A percentile compares a stretch with the other conserved stretches of the same genome.
These are phyloP conservation scores for Anticlea derivata DNA, from an alignment of 2,888 invertebrate species.

Conservation along the genomic window DNA sequence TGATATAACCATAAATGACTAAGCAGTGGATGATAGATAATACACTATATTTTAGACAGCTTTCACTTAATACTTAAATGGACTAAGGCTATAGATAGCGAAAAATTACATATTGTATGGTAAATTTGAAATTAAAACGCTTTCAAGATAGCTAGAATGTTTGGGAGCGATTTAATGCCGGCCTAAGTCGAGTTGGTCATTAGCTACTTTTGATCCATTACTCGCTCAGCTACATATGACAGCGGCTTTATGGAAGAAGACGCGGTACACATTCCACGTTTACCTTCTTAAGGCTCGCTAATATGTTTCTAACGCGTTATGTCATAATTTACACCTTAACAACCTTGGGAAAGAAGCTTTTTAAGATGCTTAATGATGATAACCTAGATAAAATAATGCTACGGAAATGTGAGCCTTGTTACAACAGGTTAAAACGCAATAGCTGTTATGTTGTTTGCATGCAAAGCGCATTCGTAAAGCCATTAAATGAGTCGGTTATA, in stretches of 20 bases:
- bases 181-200: too few relatives aligned
- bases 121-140: too few relatives aligned
- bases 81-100: too few relatives aligned
- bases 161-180: too few relatives aligned
- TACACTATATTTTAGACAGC: too few relatives aligned
- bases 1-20: too few relatives aligned
- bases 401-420: slow-evolving; percentile 25
- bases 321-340: slow-evolving; percentile 26
- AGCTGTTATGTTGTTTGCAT: slow-evolving; percentile 31
- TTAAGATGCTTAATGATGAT: slow-evolving; percentile 19
- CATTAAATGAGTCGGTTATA: slow-evolving; percentile 3
- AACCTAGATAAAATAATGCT: slow-evolving; percentile 7
- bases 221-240: not conserved
- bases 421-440: slow-evolving; percentile 22
- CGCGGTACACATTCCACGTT: slow-evolving; percentile 8
- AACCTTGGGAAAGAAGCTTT: slow-evolving; percentile 23
- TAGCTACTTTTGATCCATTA: not conserved
- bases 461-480: slow-evolving; percentile 46
- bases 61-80: too few relatives aligned
- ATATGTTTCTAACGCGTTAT: slow-evolving; percentile 28
- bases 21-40: too few relatives aligned
- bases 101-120: too few relatives aligned
- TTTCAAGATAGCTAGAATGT: too few relatives aligned
- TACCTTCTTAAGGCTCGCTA: slow-evolving; percentile 17
- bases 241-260: slow-evolving; percentile 4